A percentile compares a stretch with the other conserved stretches of the same genome.
These are phyloP conservation scores for Enteromius fasciolatus DNA, from an alignment of 2,797 vertebrate species.

Conservation along the genomic window DNA sequence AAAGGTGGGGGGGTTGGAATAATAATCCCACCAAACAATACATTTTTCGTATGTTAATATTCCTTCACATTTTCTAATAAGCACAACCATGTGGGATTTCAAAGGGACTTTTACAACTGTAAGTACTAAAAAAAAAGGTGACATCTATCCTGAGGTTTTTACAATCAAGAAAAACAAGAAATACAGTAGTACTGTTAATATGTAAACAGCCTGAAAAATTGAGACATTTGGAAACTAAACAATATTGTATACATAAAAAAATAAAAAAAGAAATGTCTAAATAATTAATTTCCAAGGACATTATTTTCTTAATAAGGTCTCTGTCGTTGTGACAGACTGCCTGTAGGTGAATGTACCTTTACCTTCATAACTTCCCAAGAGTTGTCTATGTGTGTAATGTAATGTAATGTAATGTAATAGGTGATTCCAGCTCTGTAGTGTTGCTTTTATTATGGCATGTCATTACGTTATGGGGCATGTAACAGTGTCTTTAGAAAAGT, in stretches of 20 bases:
- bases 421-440: conserved; percentile 51
- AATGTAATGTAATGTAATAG: too few species aligned
- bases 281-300: conserved; percentile 53
- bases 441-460: conserved; percentile 55
- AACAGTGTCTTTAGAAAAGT: conserved; percentile 75
- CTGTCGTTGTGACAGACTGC: background rate
- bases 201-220: conserved; percentile 43
- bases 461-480: conserved; percentile 68
- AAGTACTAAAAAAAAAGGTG: conserved; percentile 29
- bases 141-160: conserved; percentile 77
- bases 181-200: conserved; percentile 53
- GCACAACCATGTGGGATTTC: conserved; percentile 19
- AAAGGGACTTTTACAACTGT: conserved; percentile 14
- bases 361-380: background rate
- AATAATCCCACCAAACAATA: conserved; percentile 28
- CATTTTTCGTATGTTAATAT: conserved; percentile 21
- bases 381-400: too few species aligned
- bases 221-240: conserved; percentile 55
- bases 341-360: background rate
- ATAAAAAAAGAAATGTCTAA: conserved; percentile 44
- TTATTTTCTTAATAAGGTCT: conserved; percentile 52
- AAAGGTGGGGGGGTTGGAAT: background rate
- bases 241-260: conserved; percentile 56
- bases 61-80: conserved; percentile 29
- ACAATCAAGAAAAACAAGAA: conserved; percentile 62